phyloP scores from a whole-genome alignment of 1,140 invertebrate species.

The Temnothorax nylanderi region DNA sequence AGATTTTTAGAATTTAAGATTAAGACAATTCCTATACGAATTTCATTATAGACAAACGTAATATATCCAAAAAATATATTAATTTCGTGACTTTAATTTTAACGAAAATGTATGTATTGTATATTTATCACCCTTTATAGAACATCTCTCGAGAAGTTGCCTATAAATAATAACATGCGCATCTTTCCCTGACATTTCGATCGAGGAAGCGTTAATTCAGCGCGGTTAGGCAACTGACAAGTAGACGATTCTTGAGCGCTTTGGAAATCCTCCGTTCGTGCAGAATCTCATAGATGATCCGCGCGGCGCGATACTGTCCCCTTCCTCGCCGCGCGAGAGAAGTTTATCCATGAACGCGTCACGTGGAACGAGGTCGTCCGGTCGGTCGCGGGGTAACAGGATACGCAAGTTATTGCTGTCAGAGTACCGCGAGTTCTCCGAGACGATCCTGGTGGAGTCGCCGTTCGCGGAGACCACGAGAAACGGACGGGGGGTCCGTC shows the following conservation, averaged over 20 bases:
- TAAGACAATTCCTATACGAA: not conserved
- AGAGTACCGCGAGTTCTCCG: slow-evolving; percentile 87
- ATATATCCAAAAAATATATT: not conserved
- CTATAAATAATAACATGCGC: not conserved
- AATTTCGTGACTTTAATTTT: not conserved
- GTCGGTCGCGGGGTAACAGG: slow-evolving; percentile 83
- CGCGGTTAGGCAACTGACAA: not conserved
- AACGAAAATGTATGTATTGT: not conserved
- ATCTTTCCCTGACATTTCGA: not conserved
- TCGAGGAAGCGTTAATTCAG: slow-evolving; percentile 16
- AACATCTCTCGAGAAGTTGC: slow-evolving; percentile 22
- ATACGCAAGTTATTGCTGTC: slow-evolving; percentile 87
- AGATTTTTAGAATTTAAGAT: not conserved
- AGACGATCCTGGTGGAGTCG: slow-evolving; percentile 87
- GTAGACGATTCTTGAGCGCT: not conserved
- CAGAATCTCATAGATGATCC: slow-evolving; percentile 37
- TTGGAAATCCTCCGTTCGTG: slow-evolving; percentile 42
- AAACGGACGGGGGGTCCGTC: slow-evolving; percentile 86
- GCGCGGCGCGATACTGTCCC: not conserved
- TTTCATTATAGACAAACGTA: not conserved
- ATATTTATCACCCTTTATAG: not conserved
- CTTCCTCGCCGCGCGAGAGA: not conserved
- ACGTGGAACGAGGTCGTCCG: not conserved
- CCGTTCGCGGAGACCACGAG: slow-evolving; percentile 88
- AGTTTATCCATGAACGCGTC: slow-evolving; percentile 46